A percentile compares a stretch with the other conserved stretches of the same genome.
Conservation (phyloP, 92 coral and sea anemone species). For the Palythoa grandis region DNA sequence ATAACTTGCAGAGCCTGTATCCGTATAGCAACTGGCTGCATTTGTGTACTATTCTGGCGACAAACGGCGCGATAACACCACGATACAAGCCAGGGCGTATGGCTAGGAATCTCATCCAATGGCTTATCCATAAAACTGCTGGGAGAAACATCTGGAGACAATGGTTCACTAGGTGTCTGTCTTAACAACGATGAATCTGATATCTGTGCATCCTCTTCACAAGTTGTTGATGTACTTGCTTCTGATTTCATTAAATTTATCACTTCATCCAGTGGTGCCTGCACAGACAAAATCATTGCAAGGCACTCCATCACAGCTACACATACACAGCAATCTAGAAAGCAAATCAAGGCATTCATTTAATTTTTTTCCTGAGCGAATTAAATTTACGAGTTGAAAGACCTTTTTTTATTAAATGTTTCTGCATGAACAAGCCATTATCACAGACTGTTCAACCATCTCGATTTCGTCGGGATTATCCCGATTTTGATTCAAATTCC, state of each 20-base stretch:
- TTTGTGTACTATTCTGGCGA: constrained; percentile 40
- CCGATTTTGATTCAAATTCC: no score
- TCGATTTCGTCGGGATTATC: no score
- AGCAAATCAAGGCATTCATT: neutral
- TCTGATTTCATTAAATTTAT: constrained; percentile 67
- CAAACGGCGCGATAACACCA: constrained; percentile 60
- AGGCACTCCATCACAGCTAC: constrained; percentile 83
- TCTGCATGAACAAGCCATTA: no score
- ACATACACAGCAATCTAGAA: constrained; percentile 71
- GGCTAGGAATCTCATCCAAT: constrained; percentile 30
- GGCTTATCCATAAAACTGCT: constrained; percentile 6
- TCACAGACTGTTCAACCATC: no score
- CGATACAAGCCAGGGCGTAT: constrained; percentile 70
- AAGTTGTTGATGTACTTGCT: neutral
- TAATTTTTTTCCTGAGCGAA: neutral
- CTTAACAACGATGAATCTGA: neutral
- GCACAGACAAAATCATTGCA: constrained; percentile 88
- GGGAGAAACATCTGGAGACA: neutral
- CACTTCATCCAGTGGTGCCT: constrained; percentile 89
- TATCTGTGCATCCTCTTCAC: neutral
- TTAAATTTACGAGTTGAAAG: no score
- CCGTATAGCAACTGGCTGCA: constrained; percentile 68
- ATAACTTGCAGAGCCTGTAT: constrained; percentile 87
- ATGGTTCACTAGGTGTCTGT: constrained; percentile 23
- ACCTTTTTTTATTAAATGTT: no score